Percentiles rank a stretch among this genome's conserved stretches.
Conservation (phyloP, 92 coral and sea anemone genomes). For the Pocillopora meandrina region DNA sequence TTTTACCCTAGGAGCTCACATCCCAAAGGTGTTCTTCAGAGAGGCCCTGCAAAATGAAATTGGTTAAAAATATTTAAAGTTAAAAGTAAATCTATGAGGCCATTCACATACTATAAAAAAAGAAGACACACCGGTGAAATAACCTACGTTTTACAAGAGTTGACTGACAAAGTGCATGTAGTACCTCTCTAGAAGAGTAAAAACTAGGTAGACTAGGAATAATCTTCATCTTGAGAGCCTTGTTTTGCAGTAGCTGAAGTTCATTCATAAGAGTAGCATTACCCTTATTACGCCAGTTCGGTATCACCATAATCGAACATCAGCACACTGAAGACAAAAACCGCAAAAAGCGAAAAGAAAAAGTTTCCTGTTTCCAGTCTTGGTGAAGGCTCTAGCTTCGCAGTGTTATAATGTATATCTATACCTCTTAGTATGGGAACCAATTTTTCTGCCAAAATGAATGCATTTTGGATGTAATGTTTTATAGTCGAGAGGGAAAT, state of each 20-base stretch:
- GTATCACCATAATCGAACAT: not conserved
- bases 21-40: not conserved
- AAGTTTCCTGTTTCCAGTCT: too few species aligned
- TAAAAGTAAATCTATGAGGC: not conserved
- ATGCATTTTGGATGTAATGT: too few species aligned
- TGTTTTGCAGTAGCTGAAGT: too few species aligned
- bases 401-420: too few species aligned
- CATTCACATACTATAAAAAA: not conserved
- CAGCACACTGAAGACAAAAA: not conserved
- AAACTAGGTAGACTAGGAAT: not conserved
- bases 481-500: not conserved
- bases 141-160: not conserved
- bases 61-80: too few species aligned
- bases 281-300: not conserved
- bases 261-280: not conserved
- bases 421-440: too few species aligned
- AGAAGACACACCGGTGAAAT: not conserved
- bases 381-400: too few species aligned
- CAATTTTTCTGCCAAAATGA: too few species aligned
- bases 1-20: not conserved
- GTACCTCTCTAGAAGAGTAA: too few species aligned
- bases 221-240: not conserved
- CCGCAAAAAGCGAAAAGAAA: too few species aligned
- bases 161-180: not conserved
- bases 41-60: too few species aligned